A percentile compares a stretch with the other conserved stretches of the same genome.
These are phyloP conservation scores for Gymnoscopelus braueri DNA, from an alignment of 2,797 vertebrate genomes.

Conservation along the genomic window DNA sequence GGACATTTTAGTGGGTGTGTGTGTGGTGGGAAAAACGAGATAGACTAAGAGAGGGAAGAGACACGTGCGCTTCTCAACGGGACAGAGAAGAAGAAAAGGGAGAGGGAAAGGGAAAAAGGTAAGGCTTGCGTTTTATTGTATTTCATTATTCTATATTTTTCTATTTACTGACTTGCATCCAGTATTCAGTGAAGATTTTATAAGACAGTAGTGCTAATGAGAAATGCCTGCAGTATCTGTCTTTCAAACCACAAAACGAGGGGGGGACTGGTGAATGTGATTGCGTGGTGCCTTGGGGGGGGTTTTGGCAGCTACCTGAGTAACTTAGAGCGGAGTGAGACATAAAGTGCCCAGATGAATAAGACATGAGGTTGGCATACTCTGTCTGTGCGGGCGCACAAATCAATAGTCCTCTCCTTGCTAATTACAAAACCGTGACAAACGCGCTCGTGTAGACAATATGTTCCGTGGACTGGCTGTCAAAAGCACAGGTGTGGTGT, in stretches of 20 bases:
- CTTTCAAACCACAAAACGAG: conserved; percentile 20
- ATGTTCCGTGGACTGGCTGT: conserved; percentile 3
- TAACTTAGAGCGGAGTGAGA: conserved; percentile 1
- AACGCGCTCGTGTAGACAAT: conserved; percentile 1
- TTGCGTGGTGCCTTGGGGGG: conserved; percentile 37
- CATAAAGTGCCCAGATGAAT: conserved; percentile 13
- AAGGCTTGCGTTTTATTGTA: conserved; percentile 36
- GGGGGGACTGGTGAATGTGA: conserved; percentile 4
- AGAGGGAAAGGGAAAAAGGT: conserved; percentile 52
- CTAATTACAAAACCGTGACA: conserved; percentile 41
- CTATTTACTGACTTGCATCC: conserved; percentile 37
- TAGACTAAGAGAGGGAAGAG: conserved; percentile 45
- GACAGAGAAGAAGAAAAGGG: conserved; percentile 35
- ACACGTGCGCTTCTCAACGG: conserved; percentile 23
- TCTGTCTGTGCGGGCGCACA: background rate
- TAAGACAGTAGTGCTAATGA: conserved; percentile 20
- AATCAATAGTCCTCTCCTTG: conserved; percentile 3
- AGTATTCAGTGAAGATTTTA: conserved; percentile 25
- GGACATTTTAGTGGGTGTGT: conserved; percentile 52
- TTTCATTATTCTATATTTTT: conserved; percentile 15
- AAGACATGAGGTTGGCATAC: conserved; percentile 16
- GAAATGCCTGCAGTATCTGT: conserved; percentile 19
- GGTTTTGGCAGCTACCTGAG: conserved; percentile 31
- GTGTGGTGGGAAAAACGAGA: conserved; percentile 43
- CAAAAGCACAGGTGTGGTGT: conserved; percentile 28